A percentile compares a stretch with the other conserved stretches of the same genome.
These are phyloP conservation scores for Eunapius fragilis DNA, from an alignment of 37 sponge, comb jelly and placozoan genomes.

Conservation along the genomic window DNA sequence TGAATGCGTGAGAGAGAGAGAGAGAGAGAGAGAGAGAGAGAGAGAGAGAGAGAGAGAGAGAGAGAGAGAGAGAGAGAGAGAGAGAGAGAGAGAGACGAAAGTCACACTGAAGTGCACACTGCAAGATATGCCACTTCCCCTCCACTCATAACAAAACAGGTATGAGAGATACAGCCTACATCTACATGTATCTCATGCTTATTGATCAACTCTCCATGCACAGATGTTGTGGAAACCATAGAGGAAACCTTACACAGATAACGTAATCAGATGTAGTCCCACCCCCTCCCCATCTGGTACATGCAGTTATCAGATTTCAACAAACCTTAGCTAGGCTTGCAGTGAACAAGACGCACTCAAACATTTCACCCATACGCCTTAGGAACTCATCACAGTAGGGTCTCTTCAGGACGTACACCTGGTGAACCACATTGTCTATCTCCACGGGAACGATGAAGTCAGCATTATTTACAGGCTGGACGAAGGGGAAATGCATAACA, in stretches of 20 bases:
- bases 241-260: not conserved
- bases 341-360: slow-evolving; percentile 98
- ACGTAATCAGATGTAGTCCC: not conserved
- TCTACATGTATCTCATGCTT: too few species aligned
- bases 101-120: too few species aligned
- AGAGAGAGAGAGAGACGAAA: too few species aligned
- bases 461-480: slow-evolving; percentile 94
- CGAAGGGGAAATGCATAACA: not conserved
- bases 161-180: too few species aligned
- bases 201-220: too few species aligned
- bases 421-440: slow-evolving; percentile 88
- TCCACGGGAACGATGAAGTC: slow-evolving; percentile 98
- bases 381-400: slow-evolving; percentile 98
- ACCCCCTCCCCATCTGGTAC: not conserved
- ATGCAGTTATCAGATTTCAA: not conserved
- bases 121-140: too few species aligned
- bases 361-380: slow-evolving; percentile 92
- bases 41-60: too few species aligned
- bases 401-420: slow-evolving; percentile 98
- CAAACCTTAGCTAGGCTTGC: slow-evolving; percentile 96
- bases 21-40: not conserved
- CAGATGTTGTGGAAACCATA: too few species aligned
- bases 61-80: too few species aligned
- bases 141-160: too few species aligned
- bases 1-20: slow-evolving; percentile 2